Evolutionary conservation across 2,888 invertebrate genomes (phyloP), one percentile per base, ranked within the genome.

Genomic region (Elysia crispata): DNA sequence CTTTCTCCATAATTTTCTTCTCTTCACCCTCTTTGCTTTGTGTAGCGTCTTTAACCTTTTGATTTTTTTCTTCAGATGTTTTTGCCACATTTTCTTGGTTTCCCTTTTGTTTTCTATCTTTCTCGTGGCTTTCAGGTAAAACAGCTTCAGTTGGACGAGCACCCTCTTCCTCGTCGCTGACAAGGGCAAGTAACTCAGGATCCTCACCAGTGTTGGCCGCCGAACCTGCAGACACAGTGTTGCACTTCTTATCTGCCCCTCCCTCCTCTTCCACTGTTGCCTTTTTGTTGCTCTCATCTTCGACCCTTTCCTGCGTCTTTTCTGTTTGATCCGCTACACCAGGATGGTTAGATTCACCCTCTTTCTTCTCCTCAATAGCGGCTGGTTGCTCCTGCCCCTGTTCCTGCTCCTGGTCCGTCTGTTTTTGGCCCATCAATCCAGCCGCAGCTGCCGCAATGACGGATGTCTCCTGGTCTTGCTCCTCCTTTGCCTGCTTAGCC

Each of bases 401-500:
- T 15, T 60, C 60, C 60, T 60, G 60, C 60, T 60, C 60, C 15
- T 60, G 60, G 3, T 60, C n/a, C 3, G 25, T 15, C 20, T 54
- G 60, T 60, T 60, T 60, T 60, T 3, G 5, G 5, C n/a, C n/a
- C 60, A 60, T 60, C 6, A 23, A 5, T 8, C 41, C 41, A 41
- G 41, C 11, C 41, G 3, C 41, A 41, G 41, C 41, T 41, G 41
- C 41, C 41, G 41, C 41, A 11, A 41, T 41, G 11, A 41, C 41
- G 41, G 41, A 41, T 41, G 11, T 3, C 41, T 41, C 41, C 41
- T 41, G 41, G 41, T 41, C 11, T 11, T 41, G 41, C 41, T 3
- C 11, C 11, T 74, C 74, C 6, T 50, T 23, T 25, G 79, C 79
- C 57, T 69, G 72, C 23, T 50, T 28, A 15, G 78, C 78, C 41